These are phyloP conservation scores for Tetanocera ferruginea DNA, from an alignment of 2,888 invertebrate genomes.

Conservation along the genomic window DNA sequence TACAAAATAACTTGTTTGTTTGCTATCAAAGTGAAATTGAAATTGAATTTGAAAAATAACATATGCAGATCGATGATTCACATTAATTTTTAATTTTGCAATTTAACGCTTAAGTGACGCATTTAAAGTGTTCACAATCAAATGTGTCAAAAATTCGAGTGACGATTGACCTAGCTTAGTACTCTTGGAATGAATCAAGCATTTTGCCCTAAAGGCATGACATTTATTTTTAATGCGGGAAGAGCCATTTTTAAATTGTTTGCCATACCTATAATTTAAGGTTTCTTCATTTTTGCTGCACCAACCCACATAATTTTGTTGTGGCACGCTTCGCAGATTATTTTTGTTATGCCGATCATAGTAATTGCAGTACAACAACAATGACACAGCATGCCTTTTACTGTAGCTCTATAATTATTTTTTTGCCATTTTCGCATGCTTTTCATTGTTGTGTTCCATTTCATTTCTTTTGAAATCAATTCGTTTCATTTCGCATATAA, in stretches of 20 bases:
- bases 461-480: slow-evolving; percentile 8
- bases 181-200: background rate
- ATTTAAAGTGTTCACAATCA: background rate
- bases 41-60: too few relatives aligned
- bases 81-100: too few relatives aligned
- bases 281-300: too few relatives aligned
- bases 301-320: slow-evolving; percentile 13
- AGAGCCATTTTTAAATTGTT: slow-evolving; percentile 18
- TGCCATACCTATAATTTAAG: too few relatives aligned
- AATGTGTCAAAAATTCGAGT: background rate
- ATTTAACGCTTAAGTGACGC: background rate
- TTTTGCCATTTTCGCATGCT: background rate
- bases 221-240: background rate
- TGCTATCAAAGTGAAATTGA: too few relatives aligned
- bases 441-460: background rate
- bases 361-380: slow-evolving; percentile 1
- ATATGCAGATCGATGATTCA: too few relatives aligned
- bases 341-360: slow-evolving; percentile 24
- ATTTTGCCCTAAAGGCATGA: background rate
- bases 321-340: slow-evolving; percentile 31
- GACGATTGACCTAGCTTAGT: background rate
- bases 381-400: too few relatives aligned
- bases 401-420: background rate
- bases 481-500: slow-evolving; percentile 14
- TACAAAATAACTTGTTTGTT: background rate